Conservation (phyloP, 2,113 vertebrate species). For the Paralichthys olivaceus region DNA sequence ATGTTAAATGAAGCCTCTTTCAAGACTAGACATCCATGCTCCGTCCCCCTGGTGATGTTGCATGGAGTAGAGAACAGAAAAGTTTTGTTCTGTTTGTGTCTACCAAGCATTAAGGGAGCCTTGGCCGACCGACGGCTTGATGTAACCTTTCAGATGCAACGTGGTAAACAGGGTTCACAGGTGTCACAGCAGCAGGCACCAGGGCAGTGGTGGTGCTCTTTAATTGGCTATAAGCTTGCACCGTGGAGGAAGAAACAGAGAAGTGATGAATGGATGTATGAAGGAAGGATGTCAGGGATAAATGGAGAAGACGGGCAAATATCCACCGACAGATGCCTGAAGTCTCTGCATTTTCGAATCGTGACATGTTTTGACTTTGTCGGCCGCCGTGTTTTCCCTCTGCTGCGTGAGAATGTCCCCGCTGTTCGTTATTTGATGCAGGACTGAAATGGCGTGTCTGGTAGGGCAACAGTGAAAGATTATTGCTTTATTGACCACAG, state of each 20-base stretch:
- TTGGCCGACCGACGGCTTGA: conserved; percentile 46
- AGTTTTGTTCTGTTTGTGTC: conserved; percentile 49
- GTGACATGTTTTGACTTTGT: conserved; percentile 42
- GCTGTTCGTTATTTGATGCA: conserved; percentile 39
- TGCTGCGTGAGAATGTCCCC: not conserved
- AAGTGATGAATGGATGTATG: conserved; percentile 51
- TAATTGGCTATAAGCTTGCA: conserved; percentile 71
- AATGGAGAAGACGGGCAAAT: conserved; percentile 46
- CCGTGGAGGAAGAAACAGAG: conserved; percentile 22
- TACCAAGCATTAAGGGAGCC: conserved; percentile 36
- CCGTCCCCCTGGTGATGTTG: conserved; percentile 30
- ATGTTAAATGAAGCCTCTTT: conserved; percentile 59
- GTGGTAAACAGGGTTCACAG: conserved; percentile 69
- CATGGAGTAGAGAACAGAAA: conserved; percentile 24
- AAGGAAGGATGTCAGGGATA: conserved; percentile 19
- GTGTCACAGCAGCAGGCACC: conserved; percentile 53
- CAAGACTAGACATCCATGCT: conserved; percentile 29
- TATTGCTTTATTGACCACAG: conserved; percentile 70
- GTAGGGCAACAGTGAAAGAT: conserved; percentile 42
- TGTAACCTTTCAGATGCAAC: conserved; percentile 50
- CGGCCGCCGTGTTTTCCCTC: conserved; percentile 20
- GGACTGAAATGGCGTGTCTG: conserved; percentile 50
- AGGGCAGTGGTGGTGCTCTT: conserved; percentile 49
- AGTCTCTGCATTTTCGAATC: not conserved
- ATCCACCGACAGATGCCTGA: conserved; percentile 5